These are phyloP conservation scores for Chironomus tentans DNA, from an alignment of 2,888 invertebrate genomes.

Conservation along the genomic window DNA sequence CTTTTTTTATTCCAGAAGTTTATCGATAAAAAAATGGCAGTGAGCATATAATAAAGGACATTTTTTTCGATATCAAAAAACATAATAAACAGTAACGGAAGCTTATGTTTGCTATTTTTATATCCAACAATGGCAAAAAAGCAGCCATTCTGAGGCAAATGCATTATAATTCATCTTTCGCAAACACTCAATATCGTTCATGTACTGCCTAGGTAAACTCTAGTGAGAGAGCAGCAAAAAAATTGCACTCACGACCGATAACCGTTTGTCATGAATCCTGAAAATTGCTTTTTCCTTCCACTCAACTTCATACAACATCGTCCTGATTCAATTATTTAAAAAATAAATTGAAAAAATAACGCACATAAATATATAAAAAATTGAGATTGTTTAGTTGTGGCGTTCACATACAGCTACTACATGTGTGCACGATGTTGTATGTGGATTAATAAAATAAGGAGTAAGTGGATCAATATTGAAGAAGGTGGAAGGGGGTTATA, in stretches of 20 bases:
- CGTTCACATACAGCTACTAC: background rate
- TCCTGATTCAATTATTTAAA: slow-evolving; percentile 18
- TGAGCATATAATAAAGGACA: background rate
- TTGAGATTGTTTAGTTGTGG: too few species aligned
- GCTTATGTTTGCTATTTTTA: background rate
- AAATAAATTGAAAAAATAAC: slow-evolving; percentile 21
- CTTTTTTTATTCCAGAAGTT: background rate
- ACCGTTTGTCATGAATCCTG: slow-evolving; percentile 19
- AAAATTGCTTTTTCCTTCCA: slow-evolving; percentile 9
- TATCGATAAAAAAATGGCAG: background rate
- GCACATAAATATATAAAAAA: background rate
- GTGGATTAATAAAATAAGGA: too few species aligned
- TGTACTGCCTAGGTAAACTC: background rate
- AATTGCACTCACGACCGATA: slow-evolving; percentile 6
- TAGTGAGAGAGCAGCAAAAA: background rate
- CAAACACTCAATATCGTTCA: background rate
- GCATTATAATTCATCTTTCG: background rate
- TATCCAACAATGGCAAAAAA: too few species aligned
- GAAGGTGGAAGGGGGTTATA: background rate
- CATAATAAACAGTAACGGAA: background rate
- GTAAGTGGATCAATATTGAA: too few species aligned
- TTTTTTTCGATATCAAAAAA: background rate
- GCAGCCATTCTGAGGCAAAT: too few species aligned
- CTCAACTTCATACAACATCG: background rate
- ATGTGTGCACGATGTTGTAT: background rate